phyloP scores from a whole-genome alignment of 2,113 vertebrate species.

The Passer domesticus region DNA sequence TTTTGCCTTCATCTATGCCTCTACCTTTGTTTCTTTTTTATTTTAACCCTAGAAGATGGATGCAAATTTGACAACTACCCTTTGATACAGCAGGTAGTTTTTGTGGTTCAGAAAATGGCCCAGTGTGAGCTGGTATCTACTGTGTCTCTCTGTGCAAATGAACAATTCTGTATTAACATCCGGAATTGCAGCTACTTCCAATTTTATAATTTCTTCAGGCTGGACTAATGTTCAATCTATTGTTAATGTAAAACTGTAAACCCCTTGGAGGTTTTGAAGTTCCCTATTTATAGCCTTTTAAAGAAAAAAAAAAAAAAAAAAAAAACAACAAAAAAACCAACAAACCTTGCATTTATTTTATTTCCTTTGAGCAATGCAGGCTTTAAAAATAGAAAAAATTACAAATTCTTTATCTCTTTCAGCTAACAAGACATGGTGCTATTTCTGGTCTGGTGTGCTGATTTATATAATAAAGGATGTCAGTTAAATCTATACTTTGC shows the following conservation, averaged over 20 bases:
- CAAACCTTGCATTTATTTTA: not conserved
- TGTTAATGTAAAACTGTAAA: not conserved
- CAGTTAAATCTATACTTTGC: slow-evolving; percentile 16
- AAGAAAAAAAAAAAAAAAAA: not conserved
- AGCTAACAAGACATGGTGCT: not conserved
- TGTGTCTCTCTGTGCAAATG: not conserved
- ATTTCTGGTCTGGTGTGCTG: slow-evolving; percentile 1
- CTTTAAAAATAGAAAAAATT: slow-evolving; percentile 4
- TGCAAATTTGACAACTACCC: not conserved
- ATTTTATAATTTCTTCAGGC: not conserved
- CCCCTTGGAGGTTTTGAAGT: not conserved
- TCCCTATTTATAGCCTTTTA: not conserved
- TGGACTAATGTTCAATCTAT: not conserved
- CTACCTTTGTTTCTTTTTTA: not conserved
- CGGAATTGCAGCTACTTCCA: not conserved
- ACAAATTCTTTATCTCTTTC: not conserved
- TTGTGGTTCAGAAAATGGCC: not conserved
- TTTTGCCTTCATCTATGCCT: not conserved
- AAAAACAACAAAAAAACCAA: not conserved
- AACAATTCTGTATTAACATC: not conserved
- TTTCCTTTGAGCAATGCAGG: not conserved
- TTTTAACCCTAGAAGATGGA: not conserved
- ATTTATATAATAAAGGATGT: not conserved
- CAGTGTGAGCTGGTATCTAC: not conserved
- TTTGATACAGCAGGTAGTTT: not conserved